Evolutionary conservation across 2,888 invertebrate species (phyloP).

Genomic region (Urechis unicinctus): DNA sequence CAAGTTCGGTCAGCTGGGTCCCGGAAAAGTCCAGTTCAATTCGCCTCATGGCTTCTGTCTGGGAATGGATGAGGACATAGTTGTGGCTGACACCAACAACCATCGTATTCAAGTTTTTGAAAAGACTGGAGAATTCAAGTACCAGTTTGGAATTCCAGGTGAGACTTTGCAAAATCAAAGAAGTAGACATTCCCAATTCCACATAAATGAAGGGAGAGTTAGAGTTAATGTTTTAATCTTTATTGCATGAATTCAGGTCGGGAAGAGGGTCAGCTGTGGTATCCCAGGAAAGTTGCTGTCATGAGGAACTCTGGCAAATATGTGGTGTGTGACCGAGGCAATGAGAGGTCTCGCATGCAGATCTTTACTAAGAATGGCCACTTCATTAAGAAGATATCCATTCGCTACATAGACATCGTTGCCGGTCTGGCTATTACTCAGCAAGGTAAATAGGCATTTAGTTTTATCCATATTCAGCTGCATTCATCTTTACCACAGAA

Average conservation of each 20-base stretch:
- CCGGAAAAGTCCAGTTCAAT: slow-evolving; percentile 89
- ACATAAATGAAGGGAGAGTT: not conserved
- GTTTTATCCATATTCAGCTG: not conserved
- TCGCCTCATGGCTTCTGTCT: slow-evolving; percentile 96
- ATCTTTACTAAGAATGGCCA: slow-evolving; percentile 93
- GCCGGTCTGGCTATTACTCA: slow-evolving; percentile 90
- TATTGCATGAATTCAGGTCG: slow-evolving; percentile 30
- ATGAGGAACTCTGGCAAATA: slow-evolving; percentile 46
- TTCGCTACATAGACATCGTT: slow-evolving; percentile 59
- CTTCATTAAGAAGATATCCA: slow-evolving; percentile 88
- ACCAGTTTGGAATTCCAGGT: slow-evolving; percentile 89
- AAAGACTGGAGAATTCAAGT: slow-evolving; percentile 85
- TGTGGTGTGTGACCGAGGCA: slow-evolving; percentile 96
- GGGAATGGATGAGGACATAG: slow-evolving; percentile 89
- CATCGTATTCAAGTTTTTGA: slow-evolving; percentile 93
- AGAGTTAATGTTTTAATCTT: not conserved
- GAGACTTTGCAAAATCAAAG: slow-evolving; percentile 55
- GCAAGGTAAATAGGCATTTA: slow-evolving; percentile 58
- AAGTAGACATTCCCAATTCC: too few species aligned
- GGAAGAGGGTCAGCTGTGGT: slow-evolving; percentile 95
- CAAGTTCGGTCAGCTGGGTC: slow-evolving; percentile 90
- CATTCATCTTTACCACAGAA: not conserved
- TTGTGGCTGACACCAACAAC: slow-evolving; percentile 91
- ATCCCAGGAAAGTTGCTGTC: slow-evolving; percentile 85
- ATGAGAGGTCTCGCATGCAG: slow-evolving; percentile 94